phyloP scores from a whole-genome alignment of 2,888 invertebrate species.

The Globia sparganii region DNA sequence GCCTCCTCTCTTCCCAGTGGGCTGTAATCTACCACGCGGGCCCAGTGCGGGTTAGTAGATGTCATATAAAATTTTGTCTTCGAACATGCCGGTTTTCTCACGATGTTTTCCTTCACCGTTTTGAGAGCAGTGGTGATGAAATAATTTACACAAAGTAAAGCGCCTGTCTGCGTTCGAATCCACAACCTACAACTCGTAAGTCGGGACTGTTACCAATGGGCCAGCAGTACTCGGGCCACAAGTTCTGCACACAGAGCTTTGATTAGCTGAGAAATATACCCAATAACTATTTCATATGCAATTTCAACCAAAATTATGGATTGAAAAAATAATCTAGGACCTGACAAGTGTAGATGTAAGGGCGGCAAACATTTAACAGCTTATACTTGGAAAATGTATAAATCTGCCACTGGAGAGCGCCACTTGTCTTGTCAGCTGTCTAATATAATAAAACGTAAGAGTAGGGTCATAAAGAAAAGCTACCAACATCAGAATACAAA shows the following conservation, averaged over 20 bases:
- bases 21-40: too few relatives aligned
- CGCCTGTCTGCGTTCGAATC: too few relatives aligned
- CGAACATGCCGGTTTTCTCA: not conserved
- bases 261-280: not conserved
- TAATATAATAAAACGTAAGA: conserved; percentile 51
- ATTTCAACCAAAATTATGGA: not conserved
- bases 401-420: conserved; percentile 45
- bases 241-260: not conserved
- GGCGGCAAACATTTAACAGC: not conserved
- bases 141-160: not conserved
- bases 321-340: not conserved
- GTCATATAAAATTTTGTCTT: not conserved
- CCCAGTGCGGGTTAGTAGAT: too few relatives aligned
- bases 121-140: not conserved
- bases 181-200: too few relatives aligned
- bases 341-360: not conserved
- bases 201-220: too few relatives aligned
- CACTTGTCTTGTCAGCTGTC: conserved; percentile 58
- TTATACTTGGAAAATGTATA: not conserved
- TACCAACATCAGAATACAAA: conserved; percentile 70
- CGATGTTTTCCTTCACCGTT: not conserved
- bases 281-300: not conserved
- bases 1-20: too few relatives aligned
- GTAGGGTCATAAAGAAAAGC: conserved; percentile 42
- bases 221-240: not conserved